Conservation (phyloP, 2,113 vertebrate genomes). For the Gymnogyps californianus region DNA sequence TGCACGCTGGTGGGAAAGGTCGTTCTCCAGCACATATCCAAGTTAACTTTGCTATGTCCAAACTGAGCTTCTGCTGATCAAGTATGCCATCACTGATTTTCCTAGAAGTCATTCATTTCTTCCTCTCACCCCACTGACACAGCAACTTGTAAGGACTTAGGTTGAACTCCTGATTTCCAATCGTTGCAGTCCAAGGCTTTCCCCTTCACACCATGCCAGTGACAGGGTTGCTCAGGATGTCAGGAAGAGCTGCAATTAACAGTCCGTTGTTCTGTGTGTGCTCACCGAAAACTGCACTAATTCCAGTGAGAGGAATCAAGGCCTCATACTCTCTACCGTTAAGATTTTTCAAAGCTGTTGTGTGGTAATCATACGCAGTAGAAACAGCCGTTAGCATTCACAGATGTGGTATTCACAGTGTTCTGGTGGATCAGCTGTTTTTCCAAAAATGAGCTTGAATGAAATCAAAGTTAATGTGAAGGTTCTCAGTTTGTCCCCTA, state of each 20-base stretch:
- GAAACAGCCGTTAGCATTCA: background rate
- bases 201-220: rapidly evolving
- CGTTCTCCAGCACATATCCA: background rate
- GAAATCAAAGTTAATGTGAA: conserved; percentile 13
- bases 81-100: background rate
- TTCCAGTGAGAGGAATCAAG: background rate
- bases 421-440: background rate
- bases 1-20: background rate
- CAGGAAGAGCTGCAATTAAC: background rate
- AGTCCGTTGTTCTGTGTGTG: background rate
- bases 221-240: background rate
- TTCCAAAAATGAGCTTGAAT: background rate
- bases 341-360: background rate
- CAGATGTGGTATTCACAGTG: background rate
- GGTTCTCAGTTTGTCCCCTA: background rate
- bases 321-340: background rate
- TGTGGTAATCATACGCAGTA: background rate
- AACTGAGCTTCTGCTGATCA: rapidly evolving
- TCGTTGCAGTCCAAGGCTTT: rapidly evolving
- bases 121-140: background rate
- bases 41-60: rapidly evolving
- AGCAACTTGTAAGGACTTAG: background rate
- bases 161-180: background rate
- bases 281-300: background rate
- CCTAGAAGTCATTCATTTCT: background rate